phyloP scores from a whole-genome alignment of 2,797 vertebrate genomes.

The Numenius phaeopus region DNA sequence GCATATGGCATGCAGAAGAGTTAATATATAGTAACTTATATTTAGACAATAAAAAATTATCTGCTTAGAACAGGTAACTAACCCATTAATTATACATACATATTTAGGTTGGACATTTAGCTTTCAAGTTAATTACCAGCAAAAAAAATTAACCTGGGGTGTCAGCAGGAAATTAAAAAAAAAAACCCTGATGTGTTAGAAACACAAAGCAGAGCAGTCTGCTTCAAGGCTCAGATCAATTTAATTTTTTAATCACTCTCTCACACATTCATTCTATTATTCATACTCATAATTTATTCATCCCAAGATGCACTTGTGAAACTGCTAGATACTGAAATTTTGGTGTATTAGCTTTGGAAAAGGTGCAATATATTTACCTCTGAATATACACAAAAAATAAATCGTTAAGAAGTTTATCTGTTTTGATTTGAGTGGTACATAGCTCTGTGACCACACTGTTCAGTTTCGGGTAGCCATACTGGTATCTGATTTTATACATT shows the following conservation, averaged over 20 bases:
- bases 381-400: neutral
- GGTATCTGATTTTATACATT: neutral
- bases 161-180: conserved; percentile 35
- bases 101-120: conserved; percentile 35
- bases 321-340: neutral
- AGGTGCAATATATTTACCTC: neutral
- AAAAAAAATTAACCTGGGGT: conserved; percentile 38
- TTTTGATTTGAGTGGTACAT: neutral
- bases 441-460: neutral
- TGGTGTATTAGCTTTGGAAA: neutral
- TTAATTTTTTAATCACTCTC: conserved; percentile 52
- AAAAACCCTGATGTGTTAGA: neutral
- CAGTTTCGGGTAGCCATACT: neutral
- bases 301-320: neutral
- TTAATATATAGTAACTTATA: neutral
- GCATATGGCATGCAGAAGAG: neutral
- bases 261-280: conserved; percentile 9
- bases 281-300: neutral
- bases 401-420: neutral
- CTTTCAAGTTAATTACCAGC: conserved; percentile 49
- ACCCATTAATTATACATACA: conserved; percentile 19
- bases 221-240: conserved; percentile 39
- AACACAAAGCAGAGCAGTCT: conserved; percentile 24
- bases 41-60: conserved; percentile 16
- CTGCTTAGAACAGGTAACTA: conserved; percentile 25